Evolutionary conservation across 2,888 invertebrate species (phyloP).

Genomic region (Oscheius myriophilus): DNA sequence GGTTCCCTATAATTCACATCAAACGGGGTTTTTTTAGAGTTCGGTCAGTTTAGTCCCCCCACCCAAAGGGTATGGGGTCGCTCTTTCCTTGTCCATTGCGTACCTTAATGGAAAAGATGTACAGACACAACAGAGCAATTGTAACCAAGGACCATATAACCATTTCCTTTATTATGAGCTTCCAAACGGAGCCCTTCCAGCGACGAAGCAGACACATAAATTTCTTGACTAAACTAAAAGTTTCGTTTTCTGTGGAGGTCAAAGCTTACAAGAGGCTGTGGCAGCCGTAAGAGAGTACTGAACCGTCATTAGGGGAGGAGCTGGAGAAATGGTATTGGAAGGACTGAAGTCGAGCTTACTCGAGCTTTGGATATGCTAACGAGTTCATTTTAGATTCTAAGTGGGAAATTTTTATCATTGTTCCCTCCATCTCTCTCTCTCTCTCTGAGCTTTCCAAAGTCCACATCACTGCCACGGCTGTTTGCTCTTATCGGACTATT

Average conservation of each 20-base stretch:
- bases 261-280: slow-evolving; percentile 33
- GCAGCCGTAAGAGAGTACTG: slow-evolving; percentile 46
- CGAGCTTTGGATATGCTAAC: too few relatives aligned
- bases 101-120: background rate
- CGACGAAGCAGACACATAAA: slow-evolving; percentile 28
- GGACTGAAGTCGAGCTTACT: background rate
- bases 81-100: too few relatives aligned
- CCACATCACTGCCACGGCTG: too few relatives aligned
- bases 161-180: slow-evolving; percentile 38
- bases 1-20: too few relatives aligned
- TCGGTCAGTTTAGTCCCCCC: too few relatives aligned
- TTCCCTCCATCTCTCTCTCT: slow-evolving; percentile 3
- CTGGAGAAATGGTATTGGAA: background rate
- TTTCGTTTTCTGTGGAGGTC: background rate
- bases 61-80: too few relatives aligned
- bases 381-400: too few relatives aligned
- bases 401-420: too few relatives aligned
- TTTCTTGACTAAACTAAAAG: slow-evolving; percentile 4
- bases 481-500: too few relatives aligned
- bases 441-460: slow-evolving; percentile 1
- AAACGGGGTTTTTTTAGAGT: too few relatives aligned
- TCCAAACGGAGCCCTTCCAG: slow-evolving; percentile 49
- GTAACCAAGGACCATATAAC: slow-evolving; percentile 32
- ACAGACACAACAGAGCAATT: background rate
- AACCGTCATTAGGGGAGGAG: slow-evolving; percentile 35